Evolutionary conservation across 1,140 invertebrate genomes (phyloP).

Genomic region (Drosophila serrata): DNA sequence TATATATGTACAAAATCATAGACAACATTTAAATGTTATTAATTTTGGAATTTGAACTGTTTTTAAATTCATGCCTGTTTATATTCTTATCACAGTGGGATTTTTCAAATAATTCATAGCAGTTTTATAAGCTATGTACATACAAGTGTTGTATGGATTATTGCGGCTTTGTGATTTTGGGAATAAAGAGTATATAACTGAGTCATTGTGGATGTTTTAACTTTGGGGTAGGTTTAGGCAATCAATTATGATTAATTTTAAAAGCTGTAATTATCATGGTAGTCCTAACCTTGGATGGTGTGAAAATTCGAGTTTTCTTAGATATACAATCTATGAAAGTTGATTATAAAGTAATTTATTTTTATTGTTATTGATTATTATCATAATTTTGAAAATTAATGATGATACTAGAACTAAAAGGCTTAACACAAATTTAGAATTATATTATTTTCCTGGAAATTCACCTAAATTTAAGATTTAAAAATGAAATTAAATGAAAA

Average conservation of each 20-base stretch:
- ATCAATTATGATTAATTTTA: neutral
- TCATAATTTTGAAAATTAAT: too few relatives aligned
- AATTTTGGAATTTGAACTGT: constrained; percentile 53
- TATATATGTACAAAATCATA: neutral
- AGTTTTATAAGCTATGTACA: neutral
- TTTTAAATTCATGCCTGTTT: neutral
- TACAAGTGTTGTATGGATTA: neutral
- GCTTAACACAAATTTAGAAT: too few relatives aligned
- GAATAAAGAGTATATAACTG: constrained; percentile 1
- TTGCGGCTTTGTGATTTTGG: neutral
- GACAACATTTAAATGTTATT: neutral
- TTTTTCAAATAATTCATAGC: constrained; percentile 22
- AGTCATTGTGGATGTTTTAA: constrained; percentile 4
- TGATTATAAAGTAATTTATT: too few relatives aligned
- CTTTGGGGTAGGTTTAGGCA: constrained; percentile 51
- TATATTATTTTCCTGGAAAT: too few relatives aligned
- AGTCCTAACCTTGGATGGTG: too few relatives aligned
- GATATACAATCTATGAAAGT: too few relatives aligned
- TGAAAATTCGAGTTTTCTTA: too few relatives aligned
- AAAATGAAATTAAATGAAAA: too few relatives aligned
- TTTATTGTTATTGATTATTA: too few relatives aligned
- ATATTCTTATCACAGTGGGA: constrained; percentile 32
- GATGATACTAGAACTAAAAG: too few relatives aligned
- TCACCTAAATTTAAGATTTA: too few relatives aligned
- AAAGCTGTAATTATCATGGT: neutral